Base-by-base conservation (phyloP, 2,113 vertebrate species). In the Dipodomys stephensi region DNA sequence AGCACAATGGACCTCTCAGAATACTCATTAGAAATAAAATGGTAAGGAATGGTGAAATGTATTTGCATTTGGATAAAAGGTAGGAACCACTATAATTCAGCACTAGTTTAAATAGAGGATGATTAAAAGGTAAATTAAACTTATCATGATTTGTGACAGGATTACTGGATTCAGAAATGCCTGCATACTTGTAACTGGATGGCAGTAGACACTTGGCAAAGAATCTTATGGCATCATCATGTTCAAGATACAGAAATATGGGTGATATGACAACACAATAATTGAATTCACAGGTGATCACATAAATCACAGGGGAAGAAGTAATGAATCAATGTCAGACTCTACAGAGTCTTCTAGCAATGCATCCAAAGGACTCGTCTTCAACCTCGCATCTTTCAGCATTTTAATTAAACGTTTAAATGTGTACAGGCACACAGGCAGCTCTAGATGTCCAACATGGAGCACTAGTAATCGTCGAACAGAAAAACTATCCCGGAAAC, bases 261-360 rank as follows among this genome's bases (percentile, higher is more conserved):
- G 53, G 10, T 28, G 83, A 25, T 71, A 53, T 88, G 71, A 57
- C 60, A 93, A 23, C 8, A 28, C 53, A 69, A 60, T 91, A 92
- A 91, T 77, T 90, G 60, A 92, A 83, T 79, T 90, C n/a, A 71
- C n/a, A 85, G 35, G 7, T 85, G 86, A 93, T 93, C 62, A 13
- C 64, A 84, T 92, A 90, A 84, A 87, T 92, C 32, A 67, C 25
- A 79, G 91, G 32, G 30, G 87, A 83, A 93, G 1, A 91, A 69
- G 65, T 62, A 91, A 78, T 71, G 39, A 81, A 68, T 89, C 72
- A 80, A 62, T 82, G 69, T 94, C 72, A 96, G 80, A 44, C 60
- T 83, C 23, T 2, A 39, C 32, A 77, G 53, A 89, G 30, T 11
- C 69, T 19, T 69, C 57, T 27, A 28, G 10, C 6, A 6, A 62